A percentile compares a stretch with the other conserved stretches of the same genome.
Evolutionary conservation across 2,888 invertebrate species (phyloP).

Genomic region (Saturnia pavonia): DNA sequence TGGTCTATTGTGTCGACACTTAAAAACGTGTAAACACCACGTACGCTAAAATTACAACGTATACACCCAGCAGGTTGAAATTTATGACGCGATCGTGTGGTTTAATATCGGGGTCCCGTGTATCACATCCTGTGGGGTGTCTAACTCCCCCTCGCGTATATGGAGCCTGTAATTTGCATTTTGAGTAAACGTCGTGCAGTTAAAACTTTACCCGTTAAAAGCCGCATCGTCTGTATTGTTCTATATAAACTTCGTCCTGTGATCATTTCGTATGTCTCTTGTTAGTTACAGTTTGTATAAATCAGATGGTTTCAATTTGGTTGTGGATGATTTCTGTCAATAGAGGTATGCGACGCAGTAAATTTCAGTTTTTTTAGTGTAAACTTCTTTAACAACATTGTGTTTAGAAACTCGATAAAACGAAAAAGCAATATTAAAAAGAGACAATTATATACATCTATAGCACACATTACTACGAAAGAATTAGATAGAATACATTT

Average conservation of each 20-base stretch:
- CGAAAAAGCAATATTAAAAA: no score
- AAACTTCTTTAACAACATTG: no score
- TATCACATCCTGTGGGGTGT: slow-evolving; percentile 68
- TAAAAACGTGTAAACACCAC: slow-evolving; percentile 64
- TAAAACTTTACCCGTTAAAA: slow-evolving; percentile 72
- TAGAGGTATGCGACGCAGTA: neutral
- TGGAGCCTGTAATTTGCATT: slow-evolving; percentile 76
- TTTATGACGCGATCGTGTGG: slow-evolving; percentile 73
- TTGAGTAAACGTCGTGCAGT: slow-evolving; percentile 73
- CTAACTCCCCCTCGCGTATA: slow-evolving; percentile 57
- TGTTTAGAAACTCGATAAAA: no score
- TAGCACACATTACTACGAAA: no score
- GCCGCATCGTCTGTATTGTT: slow-evolving; percentile 55
- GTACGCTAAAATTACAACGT: slow-evolving; percentile 63
- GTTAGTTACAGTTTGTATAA: slow-evolving; percentile 37
- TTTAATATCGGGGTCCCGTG: slow-evolving; percentile 75
- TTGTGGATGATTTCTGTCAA: neutral
- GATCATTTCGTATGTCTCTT: slow-evolving; percentile 49
- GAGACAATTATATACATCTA: no score
- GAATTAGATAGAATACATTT: no score
- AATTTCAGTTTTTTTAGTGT: no score
- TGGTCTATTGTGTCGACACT: slow-evolving; percentile 33
- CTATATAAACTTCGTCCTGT: slow-evolving; percentile 55
- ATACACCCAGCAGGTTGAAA: slow-evolving; percentile 59
- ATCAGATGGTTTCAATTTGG: slow-evolving; percentile 12